Evolutionary conservation across 2,888 invertebrate genomes (phyloP).

Genomic region (Epistrophe eligans): DNA sequence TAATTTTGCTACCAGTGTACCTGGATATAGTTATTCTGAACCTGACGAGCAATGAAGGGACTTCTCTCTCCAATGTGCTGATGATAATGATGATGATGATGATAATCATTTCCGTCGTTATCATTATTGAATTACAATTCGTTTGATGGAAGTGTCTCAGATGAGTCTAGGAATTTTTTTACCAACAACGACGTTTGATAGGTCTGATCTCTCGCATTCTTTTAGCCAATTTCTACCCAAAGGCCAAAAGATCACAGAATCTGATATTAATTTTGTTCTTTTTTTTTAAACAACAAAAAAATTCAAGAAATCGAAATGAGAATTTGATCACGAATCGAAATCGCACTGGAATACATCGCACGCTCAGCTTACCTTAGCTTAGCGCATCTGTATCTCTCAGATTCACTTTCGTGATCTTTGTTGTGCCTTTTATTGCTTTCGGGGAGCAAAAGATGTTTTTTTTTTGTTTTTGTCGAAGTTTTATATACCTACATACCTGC

Average conservation of each 20-base stretch:
- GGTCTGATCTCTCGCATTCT: slow-evolving; percentile 24
- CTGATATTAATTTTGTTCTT: slow-evolving; percentile 73
- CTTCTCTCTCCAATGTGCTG: not conserved
- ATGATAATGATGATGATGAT: slow-evolving; percentile 3
- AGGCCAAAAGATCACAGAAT: slow-evolving; percentile 73
- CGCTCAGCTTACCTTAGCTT: slow-evolving; percentile 14
- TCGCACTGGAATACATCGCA: slow-evolving; percentile 55
- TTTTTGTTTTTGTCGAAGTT: slow-evolving; percentile 34
- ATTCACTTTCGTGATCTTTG: slow-evolving; percentile 72
- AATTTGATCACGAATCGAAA: slow-evolving; percentile 74
- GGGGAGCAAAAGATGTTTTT: slow-evolving; percentile 7
- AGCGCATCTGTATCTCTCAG: slow-evolving; percentile 44
- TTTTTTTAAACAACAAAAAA: slow-evolving; percentile 27
- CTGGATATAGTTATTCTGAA: not conserved
- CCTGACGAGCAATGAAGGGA: slow-evolving; percentile 5
- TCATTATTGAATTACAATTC: slow-evolving; percentile 48
- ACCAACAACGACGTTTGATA: slow-evolving; percentile 17
- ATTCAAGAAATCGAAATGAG: slow-evolving; percentile 72
- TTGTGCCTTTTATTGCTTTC: slow-evolving; percentile 58
- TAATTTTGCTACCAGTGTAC: not conserved
- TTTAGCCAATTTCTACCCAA: slow-evolving; percentile 57
- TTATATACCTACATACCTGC: slow-evolving; percentile 32
- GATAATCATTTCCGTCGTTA: slow-evolving; percentile 39
- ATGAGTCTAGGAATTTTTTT: slow-evolving; percentile 42
- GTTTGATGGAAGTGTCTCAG: slow-evolving; percentile 37